phyloP scores from a whole-genome alignment of 2,888 invertebrate genomes.

The Meliscaeva auricollis region DNA sequence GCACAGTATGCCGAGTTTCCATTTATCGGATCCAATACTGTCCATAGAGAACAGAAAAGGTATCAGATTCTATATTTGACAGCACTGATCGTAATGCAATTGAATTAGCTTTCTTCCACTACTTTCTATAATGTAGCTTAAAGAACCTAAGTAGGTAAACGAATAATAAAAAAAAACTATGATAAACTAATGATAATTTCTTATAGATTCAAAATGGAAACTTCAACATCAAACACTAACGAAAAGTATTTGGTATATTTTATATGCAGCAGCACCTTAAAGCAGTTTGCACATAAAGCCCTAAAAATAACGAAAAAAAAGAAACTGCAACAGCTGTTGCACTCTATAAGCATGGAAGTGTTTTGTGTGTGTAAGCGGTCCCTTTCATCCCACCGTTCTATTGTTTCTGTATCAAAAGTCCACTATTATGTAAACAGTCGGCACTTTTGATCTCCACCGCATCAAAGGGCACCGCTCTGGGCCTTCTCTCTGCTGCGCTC shows the following conservation, averaged over 20 bases:
- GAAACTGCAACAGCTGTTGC: slow-evolving; percentile 69
- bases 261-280: neutral
- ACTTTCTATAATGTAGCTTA: neutral
- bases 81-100: too few species aligned
- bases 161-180: neutral
- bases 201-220: neutral
- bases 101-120: too few species aligned
- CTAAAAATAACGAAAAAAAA: slow-evolving; percentile 14
- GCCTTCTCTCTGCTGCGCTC: slow-evolving; percentile 34
- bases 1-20: too few species aligned
- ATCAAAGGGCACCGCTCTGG: slow-evolving; percentile 80
- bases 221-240: neutral
- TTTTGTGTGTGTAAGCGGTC: slow-evolving; percentile 72
- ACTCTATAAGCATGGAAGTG: slow-evolving; percentile 45
- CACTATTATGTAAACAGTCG: slow-evolving; percentile 89
- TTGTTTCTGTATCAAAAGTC: slow-evolving; percentile 86
- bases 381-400: slow-evolving; percentile 84
- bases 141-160: neutral
- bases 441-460: slow-evolving; percentile 87
- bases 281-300: slow-evolving; percentile 1
- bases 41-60: too few species aligned
- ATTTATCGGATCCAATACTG: too few species aligned
- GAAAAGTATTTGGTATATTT: neutral
- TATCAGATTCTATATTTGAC: too few species aligned
- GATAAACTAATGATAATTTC: neutral